Base-by-base conservation (phyloP, 1,140 invertebrate species). In the Tetragonula clypearis region DNA sequence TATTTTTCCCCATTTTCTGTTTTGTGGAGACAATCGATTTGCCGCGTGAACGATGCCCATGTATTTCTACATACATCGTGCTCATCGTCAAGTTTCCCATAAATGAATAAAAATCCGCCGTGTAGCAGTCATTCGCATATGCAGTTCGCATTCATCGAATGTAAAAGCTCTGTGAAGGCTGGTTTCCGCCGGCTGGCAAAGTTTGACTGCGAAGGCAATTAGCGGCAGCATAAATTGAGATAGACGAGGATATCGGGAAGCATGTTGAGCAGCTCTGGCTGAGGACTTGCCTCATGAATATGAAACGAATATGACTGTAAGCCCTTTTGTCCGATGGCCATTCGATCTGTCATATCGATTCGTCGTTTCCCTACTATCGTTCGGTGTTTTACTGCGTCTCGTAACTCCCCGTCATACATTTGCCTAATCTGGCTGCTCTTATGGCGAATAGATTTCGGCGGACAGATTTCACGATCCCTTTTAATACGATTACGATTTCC, bases 261-360 rank as follows among this genome's bases (percentile, higher is more conserved):
- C 88, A 86, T 82, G 87, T 87, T 88, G 90, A 90, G 84, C 86
- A 87, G 86, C 79, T 79, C 85, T 73, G 69, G 41, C 55, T 30
- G 60, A 76, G 60, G 60, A 53, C 58, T 49, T 62, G 79, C 86
- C 83, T 92, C 92, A 92, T 93, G 91, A 93, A 93, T 93, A 92
- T 92, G 92, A 92, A 93, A 92, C 90, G 88, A 88, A 87, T 92
- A 91, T 91, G 89, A 88, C 86, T 90, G 88, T 49, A 68, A 88
- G 81, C 82, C 85, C 91, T 92, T 92, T 92, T 92, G 92, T 92
- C 87, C 90, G 21, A 72, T 26, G 21, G 4, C 72, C 79, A 79
- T 15, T 79, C 66, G 73, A 69, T 75, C 62, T 58, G 79, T 62
- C 73, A 41, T 30, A 82, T 82, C 81, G 65, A 86, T 83, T 56